These are phyloP conservation scores for Sinocyclocheilus anshuiensis DNA, from an alignment of 2,113 vertebrate species.

Conservation along the genomic window DNA sequence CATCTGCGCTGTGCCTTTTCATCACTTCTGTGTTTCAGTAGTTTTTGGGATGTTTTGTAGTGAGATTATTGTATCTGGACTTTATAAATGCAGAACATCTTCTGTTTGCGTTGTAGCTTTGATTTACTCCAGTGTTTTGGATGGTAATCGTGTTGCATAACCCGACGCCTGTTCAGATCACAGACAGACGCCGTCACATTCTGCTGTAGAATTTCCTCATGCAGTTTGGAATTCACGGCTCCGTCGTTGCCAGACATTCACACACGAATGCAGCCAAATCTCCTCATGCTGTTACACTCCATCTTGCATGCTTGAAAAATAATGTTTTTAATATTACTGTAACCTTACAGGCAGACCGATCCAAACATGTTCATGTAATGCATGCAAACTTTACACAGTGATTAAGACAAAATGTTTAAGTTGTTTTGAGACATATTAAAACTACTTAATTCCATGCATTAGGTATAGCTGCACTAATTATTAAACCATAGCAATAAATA, in stretches of 20 bases:
- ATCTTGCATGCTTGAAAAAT: neutral
- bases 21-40: neutral
- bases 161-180: conserved; percentile 18
- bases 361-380: neutral
- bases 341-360: neutral
- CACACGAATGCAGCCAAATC: conserved; percentile 1
- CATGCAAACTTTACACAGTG: neutral
- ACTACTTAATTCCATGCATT: neutral
- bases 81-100: conserved; percentile 12
- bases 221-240: conserved; percentile 17
- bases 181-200: conserved; percentile 32
- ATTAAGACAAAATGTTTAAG: neutral
- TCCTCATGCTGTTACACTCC: neutral
- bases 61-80: neutral
- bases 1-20: neutral
- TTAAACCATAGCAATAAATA: neutral
- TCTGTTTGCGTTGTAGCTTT: neutral
- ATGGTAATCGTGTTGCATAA: conserved; percentile 17
- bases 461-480: neutral
- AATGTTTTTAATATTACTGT: conserved; percentile 7
- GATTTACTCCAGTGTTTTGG: conserved; percentile 21
- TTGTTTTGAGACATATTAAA: neutral
- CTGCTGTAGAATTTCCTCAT: conserved; percentile 33
- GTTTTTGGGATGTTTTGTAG: neutral
- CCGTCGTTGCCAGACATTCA: conserved; percentile 20